phyloP scores from a whole-genome alignment of 2,113 vertebrate genomes.

The Tetrao urogallus region DNA sequence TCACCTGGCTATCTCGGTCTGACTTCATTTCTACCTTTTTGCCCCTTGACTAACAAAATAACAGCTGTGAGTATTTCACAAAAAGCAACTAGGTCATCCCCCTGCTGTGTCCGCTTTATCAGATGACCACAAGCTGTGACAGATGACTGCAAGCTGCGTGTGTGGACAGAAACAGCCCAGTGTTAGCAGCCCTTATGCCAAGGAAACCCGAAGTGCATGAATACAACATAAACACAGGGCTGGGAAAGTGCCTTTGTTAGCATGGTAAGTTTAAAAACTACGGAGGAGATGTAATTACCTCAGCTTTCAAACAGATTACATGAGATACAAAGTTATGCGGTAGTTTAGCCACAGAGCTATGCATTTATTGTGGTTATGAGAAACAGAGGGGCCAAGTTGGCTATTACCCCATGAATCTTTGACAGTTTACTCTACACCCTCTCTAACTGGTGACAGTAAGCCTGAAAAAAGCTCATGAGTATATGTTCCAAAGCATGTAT shows the following conservation, averaged over 20 bases:
- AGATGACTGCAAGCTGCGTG: background rate
- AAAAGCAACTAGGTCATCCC: background rate
- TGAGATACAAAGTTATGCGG: background rate
- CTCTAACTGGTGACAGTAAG: background rate
- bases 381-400: background rate
- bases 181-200: background rate
- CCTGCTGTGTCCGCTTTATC: background rate
- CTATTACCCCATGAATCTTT: background rate
- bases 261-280: background rate
- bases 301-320: background rate
- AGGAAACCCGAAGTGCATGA: background rate
- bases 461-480: background rate
- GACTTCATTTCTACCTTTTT: background rate
- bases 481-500: rapidly evolving
- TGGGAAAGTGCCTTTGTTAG: background rate
- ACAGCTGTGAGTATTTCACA: background rate
- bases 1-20: background rate
- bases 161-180: background rate
- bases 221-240: background rate
- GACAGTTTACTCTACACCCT: background rate
- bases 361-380: rapidly evolving
- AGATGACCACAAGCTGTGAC: background rate
- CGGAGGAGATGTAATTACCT: background rate
- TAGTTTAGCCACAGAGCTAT: background rate
- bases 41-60: background rate